Percentiles rank a stretch among this genome's conserved stretches.
Evolutionary conservation across 2,888 invertebrate genomes (phyloP).

Genomic region (Cephus nigrinus): DNA sequence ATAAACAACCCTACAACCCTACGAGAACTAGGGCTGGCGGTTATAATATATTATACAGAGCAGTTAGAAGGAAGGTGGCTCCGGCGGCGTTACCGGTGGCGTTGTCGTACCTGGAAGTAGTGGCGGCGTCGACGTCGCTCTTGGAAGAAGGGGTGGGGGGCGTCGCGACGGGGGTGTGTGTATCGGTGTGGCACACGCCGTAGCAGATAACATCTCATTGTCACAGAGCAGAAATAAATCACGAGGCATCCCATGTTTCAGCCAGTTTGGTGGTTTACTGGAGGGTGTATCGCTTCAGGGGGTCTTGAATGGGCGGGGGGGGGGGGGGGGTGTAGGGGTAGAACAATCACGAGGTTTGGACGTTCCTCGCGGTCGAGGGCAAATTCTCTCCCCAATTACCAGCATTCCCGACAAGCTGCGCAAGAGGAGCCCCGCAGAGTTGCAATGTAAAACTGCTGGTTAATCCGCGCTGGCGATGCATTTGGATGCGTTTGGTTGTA

Average conservation of each 20-base stretch:
- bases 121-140: constrained; percentile 29
- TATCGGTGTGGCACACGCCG: constrained; percentile 41
- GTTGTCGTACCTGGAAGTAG: constrained; percentile 6
- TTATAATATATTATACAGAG: constrained; percentile 33
- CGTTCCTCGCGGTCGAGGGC: constrained; percentile 37
- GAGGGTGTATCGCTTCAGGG: constrained; percentile 27
- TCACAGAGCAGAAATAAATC: constrained; percentile 56
- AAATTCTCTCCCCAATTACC: constrained; percentile 49
- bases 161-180: constrained; percentile 16
- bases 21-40: constrained; percentile 14
- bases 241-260: constrained; percentile 15
- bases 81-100: constrained; percentile 34
- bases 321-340: constrained; percentile 46
- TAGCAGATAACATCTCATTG: constrained; percentile 60
- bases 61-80: constrained; percentile 11
- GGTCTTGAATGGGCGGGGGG: constrained; percentile 44
- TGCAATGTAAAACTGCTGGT: constrained; percentile 26
- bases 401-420: constrained; percentile 35
- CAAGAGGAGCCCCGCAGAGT: constrained; percentile 28
- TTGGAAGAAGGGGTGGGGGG: constrained; percentile 1
- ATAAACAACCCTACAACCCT: constrained; percentile 47
- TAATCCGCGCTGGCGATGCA: too few species aligned
- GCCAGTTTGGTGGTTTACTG: not conserved
- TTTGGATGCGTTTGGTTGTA: too few species aligned
- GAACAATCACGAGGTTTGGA: constrained; percentile 40